These are phyloP conservation scores for Orthosia incerta DNA, from an alignment of 2,888 invertebrate species.

Conservation along the genomic window DNA sequence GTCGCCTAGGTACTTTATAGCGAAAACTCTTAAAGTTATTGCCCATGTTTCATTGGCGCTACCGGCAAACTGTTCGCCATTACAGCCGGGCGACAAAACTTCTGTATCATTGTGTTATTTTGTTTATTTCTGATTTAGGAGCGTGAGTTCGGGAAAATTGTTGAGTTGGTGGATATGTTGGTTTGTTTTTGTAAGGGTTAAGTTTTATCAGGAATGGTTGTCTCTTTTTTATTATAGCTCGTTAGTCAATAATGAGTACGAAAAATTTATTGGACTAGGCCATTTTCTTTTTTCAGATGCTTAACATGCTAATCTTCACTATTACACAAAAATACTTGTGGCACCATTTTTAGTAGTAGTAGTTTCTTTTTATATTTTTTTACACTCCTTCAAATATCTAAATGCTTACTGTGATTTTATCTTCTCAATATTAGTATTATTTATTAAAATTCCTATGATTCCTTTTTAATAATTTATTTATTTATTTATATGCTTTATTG, in stretches of 20 bases:
- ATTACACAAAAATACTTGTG: no score
- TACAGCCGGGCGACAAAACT: constrained; percentile 56
- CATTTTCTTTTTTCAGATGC: not conserved
- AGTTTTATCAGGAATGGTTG: not conserved
- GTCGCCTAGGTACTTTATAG: constrained; percentile 74
- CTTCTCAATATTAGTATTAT: no score
- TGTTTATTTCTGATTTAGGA: constrained; percentile 62
- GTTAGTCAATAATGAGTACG: no score
- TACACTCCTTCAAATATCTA: no score
- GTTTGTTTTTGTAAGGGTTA: constrained; percentile 8
- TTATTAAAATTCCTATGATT: no score
- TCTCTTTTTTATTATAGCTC: no score
- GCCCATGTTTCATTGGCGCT: constrained; percentile 64
- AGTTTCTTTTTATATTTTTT: no score
- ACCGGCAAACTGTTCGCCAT: constrained; percentile 70
- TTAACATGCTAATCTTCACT: not conserved
- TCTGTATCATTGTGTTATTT: constrained; percentile 62
- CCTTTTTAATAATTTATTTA: no score
- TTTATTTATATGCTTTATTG: no score
- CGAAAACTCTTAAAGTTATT: constrained; percentile 76
- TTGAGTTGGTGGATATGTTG: constrained; percentile 18
- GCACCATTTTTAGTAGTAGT: no score
- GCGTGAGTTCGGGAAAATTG: constrained; percentile 45
- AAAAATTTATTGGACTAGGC: no score
- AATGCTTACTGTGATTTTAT: no score